These are phyloP conservation scores for Dromius quadrimaculatus DNA, from an alignment of 2,888 invertebrate species.

Conservation along the genomic window DNA sequence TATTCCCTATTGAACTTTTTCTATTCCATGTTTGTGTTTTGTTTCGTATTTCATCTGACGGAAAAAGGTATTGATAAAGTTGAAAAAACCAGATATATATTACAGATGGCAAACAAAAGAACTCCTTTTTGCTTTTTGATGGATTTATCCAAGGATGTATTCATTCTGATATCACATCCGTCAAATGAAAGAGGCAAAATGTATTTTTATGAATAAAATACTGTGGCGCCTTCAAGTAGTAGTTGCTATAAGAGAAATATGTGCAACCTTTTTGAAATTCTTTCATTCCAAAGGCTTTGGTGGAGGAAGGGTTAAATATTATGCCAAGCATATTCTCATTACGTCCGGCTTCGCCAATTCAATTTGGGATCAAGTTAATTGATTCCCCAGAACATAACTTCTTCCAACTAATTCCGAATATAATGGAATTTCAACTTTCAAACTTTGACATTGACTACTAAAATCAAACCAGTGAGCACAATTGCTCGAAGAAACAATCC, in stretches of 20 bases:
- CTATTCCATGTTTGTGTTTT: slow-evolving; percentile 28
- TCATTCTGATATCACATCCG: no score
- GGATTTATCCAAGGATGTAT: not conserved
- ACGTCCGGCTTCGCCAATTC: not conserved
- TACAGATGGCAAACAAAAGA: slow-evolving; percentile 27
- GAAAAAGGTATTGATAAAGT: slow-evolving; percentile 31
- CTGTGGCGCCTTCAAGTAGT: no score
- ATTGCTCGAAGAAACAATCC: no score
- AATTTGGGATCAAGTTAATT: slow-evolving; percentile 19
- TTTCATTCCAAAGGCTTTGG: no score
- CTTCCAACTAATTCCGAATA: slow-evolving; percentile 22
- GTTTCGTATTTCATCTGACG: slow-evolving; percentile 18
- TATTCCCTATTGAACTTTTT: slow-evolving; percentile 35
- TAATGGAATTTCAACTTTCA: slow-evolving; percentile 32
- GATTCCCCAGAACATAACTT: slow-evolving; percentile 23
- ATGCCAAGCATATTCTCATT: slow-evolving; percentile 3
- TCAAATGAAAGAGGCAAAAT: no score
- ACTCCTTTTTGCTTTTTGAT: not conserved
- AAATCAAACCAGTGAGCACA: no score
- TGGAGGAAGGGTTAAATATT: no score
- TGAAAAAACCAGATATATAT: slow-evolving; percentile 30
- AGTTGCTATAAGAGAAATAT: no score
- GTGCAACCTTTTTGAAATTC: no score
- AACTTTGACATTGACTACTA: no score
- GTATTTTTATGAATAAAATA: no score